Conservation (phyloP, 2,888 invertebrate genomes). For the Xanthorhoe designata region DNA sequence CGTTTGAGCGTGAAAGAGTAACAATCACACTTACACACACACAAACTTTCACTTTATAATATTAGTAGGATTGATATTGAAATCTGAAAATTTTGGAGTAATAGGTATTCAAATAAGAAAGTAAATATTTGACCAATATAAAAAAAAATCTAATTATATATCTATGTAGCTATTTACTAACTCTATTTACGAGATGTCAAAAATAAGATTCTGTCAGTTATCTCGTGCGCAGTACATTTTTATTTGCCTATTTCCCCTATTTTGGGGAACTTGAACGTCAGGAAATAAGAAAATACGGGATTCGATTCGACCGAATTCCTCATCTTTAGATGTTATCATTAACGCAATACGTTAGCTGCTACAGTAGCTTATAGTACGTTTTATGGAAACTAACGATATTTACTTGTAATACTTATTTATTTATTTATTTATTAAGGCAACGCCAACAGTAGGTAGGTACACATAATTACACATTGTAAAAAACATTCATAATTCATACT, state of each 20-base stretch:
- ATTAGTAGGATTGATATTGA: too few species aligned
- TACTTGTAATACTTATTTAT: not conserved
- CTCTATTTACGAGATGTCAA: not conserved
- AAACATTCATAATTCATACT: too few species aligned
- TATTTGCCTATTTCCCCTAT: constrained; percentile 18
- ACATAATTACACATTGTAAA: too few species aligned
- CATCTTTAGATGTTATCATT: constrained; percentile 10
- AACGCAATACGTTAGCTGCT: constrained; percentile 8
- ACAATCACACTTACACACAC: too few species aligned
- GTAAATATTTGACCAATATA: too few species aligned
- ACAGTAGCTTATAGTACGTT: not conserved
- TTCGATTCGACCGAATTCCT: constrained; percentile 5
- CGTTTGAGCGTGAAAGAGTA: too few species aligned
- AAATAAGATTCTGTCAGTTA: not conserved
- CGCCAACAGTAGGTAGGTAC: too few species aligned
- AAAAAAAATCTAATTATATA: too few species aligned
- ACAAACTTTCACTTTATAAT: too few species aligned
- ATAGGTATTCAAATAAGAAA: too few species aligned
- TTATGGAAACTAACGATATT: not conserved
- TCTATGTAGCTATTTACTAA: not conserved
- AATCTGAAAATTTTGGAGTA: too few species aligned
- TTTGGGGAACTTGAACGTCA: constrained; percentile 9
- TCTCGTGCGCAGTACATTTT: not conserved
- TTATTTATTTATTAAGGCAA: too few species aligned
- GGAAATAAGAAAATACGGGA: constrained; percentile 18